Conservation (phyloP, 2,113 vertebrate genomes). For the Pachypanchax playfairii region DNA sequence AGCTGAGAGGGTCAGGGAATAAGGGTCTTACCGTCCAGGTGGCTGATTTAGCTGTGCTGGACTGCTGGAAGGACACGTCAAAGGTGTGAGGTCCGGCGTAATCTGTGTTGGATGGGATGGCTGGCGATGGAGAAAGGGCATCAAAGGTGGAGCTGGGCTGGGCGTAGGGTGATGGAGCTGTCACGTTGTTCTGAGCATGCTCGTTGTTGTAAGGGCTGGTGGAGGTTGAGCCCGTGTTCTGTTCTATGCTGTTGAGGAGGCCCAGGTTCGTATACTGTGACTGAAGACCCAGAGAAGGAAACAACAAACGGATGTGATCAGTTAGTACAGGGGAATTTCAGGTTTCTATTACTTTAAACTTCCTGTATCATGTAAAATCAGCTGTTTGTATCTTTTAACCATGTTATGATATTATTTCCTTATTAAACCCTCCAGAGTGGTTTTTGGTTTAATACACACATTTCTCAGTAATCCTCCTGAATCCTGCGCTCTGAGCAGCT, state of each 20-base stretch:
- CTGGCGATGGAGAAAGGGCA: slow-evolving; percentile 92
- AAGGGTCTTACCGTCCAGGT: slow-evolving; percentile 95
- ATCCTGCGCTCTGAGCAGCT: no score
- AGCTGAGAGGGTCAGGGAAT: background rate
- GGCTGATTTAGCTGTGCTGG: slow-evolving; percentile 97
- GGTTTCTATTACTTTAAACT: background rate
- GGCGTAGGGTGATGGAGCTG: slow-evolving; percentile 93
- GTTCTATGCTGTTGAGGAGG: slow-evolving; percentile 98
- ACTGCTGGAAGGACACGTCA: slow-evolving; percentile 98
- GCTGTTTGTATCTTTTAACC: no score
- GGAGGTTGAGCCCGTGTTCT: slow-evolving; percentile 95
- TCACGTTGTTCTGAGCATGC: slow-evolving; percentile 92
- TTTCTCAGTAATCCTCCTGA: no score
- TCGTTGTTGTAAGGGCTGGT: slow-evolving; percentile 98
- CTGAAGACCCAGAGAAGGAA: slow-evolving; percentile 67
- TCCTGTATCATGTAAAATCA: no score
- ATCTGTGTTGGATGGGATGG: slow-evolving; percentile 99
- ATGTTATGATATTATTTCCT: no score
- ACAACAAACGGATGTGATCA: slow-evolving; percentile 16
- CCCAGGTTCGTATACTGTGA: slow-evolving; percentile 98
- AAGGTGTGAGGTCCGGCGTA: slow-evolving; percentile 98
- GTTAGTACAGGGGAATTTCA: background rate
- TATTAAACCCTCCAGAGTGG: no score
- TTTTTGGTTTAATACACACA: no score
- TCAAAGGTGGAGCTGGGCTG: slow-evolving; percentile 99